Percentiles rank a stretch among this genome's conserved stretches.
phyloP scores from a whole-genome alignment of 2,113 vertebrate genomes.

The Cheilinus undulatus region DNA sequence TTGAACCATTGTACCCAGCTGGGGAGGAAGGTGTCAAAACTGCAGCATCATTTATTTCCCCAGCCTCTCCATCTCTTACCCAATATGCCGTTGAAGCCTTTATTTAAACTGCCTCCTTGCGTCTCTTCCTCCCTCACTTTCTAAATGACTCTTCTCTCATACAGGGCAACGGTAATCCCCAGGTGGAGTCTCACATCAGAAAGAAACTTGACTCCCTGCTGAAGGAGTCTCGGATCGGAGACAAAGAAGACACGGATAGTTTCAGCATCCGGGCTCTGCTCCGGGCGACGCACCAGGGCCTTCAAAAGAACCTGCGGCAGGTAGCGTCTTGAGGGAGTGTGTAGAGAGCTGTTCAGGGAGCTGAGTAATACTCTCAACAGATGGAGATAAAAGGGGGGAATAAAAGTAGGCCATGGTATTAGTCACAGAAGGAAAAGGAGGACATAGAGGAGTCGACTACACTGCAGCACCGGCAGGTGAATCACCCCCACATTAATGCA shows the following conservation, averaged over 20 bases:
- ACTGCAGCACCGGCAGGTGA: conserved; percentile 30
- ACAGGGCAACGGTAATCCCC: conserved; percentile 91
- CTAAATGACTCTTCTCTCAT: background rate
- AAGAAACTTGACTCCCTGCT: conserved; percentile 96
- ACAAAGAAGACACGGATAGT: conserved; percentile 96
- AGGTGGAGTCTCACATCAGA: conserved; percentile 95
- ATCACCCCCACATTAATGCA: conserved; percentile 7
- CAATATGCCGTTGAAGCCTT: too few species aligned
- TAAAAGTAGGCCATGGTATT: conserved; percentile 62
- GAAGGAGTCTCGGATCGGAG: conserved; percentile 94
- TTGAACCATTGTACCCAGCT: background rate
- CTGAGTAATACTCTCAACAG: background rate
- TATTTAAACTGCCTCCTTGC: background rate
- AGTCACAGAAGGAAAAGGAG: conserved; percentile 44
- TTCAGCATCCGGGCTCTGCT: conserved; percentile 94
- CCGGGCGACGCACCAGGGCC: conserved; percentile 92
- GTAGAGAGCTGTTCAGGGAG: conserved; percentile 5
- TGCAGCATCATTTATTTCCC: background rate
- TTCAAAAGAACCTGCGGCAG: conserved; percentile 93
- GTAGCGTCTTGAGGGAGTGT: conserved; percentile 73
- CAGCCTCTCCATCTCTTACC: too few species aligned
- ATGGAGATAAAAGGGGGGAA: background rate
- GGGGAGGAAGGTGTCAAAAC: too few species aligned
- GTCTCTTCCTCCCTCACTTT: background rate
- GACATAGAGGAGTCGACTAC: conserved; percentile 30